phyloP scores from a whole-genome alignment of 2,888 invertebrate genomes.

The Drosophila stalkeri region DNA sequence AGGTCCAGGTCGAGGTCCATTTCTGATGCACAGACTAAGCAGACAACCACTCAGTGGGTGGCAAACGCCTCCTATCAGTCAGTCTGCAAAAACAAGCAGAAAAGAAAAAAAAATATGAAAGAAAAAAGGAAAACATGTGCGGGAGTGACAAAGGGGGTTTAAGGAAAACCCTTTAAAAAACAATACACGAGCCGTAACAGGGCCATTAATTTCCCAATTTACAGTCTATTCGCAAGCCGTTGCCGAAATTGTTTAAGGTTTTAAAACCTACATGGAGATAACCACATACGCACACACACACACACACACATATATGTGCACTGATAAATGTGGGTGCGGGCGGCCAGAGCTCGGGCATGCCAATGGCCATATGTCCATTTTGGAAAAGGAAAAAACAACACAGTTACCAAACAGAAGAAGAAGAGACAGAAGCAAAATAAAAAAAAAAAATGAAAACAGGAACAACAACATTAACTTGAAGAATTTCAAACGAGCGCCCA shows the following conservation, averaged over 20 bases:
- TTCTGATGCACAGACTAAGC: conserved; percentile 21
- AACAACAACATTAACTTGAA: conserved; percentile 69
- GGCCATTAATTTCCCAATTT: conserved; percentile 79
- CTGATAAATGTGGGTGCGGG: conserved; percentile 56
- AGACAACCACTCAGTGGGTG: conserved; percentile 11
- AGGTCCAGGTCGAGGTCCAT: conserved; percentile 26
- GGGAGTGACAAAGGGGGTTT: conserved; percentile 4
- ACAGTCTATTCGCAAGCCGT: conserved; percentile 80
- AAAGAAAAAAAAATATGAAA: neutral
- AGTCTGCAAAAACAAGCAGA: conserved; percentile 9
- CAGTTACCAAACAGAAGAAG: conserved; percentile 39
- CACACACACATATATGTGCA: neutral
- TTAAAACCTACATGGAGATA: conserved; percentile 68
- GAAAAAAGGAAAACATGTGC: conserved; percentile 47
- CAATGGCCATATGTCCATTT: conserved; percentile 81
- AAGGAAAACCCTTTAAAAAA: conserved; percentile 75
- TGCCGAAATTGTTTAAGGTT: conserved; percentile 80
- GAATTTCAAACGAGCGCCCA: conserved; percentile 60
- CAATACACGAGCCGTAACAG: conserved; percentile 79
- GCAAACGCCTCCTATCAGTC: conserved; percentile 45
- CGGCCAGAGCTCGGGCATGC: conserved; percentile 45
- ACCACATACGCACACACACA: conserved; percentile 35
- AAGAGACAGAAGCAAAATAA: neutral
- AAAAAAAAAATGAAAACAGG: conserved; percentile 20
- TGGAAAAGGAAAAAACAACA: conserved; percentile 61